A percentile compares a stretch with the other conserved stretches of the same genome.
These are phyloP conservation scores for Macrocentrus cingulum DNA, from an alignment of 1,140 invertebrate genomes.

Conservation along the genomic window DNA sequence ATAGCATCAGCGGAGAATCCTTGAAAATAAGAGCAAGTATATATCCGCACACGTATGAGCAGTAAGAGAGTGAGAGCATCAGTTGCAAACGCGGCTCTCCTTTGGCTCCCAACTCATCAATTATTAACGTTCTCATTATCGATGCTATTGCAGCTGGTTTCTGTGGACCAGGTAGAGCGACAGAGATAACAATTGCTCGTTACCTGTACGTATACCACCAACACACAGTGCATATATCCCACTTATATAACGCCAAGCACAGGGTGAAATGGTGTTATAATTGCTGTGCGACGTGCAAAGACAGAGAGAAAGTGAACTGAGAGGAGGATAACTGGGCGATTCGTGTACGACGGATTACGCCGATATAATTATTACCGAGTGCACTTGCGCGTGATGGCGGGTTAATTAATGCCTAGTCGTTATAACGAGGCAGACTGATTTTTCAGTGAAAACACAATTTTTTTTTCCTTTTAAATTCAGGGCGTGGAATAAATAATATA, in stretches of 20 bases:
- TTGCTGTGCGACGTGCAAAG: slow-evolving; percentile 9
- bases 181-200: slow-evolving; percentile 6
- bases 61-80: too few species aligned
- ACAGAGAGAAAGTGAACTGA: neutral
- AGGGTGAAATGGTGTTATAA: neutral
- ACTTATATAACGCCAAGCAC: neutral
- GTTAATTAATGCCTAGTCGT: slow-evolving; percentile 24
- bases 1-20: too few species aligned
- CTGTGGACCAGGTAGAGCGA: neutral
- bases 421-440: slow-evolving; percentile 16
- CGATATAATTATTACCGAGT: slow-evolving; percentile 26
- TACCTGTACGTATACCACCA: neutral
- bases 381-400: slow-evolving; percentile 9
- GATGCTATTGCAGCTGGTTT: slow-evolving; percentile 2
- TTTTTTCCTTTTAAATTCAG: too few species aligned
- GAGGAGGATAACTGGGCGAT: neutral
- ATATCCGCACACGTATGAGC: too few species aligned
- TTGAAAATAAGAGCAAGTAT: too few species aligned
- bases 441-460: neutral
- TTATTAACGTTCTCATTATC: slow-evolving; percentile 24
- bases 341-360: slow-evolving; percentile 24
- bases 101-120: slow-evolving; percentile 14
- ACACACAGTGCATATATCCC: too few species aligned
- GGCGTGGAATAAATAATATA: slow-evolving; percentile 1
- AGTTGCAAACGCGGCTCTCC: too few species aligned